Conservation (phyloP, 2,888 invertebrate genomes). For the Ectemnius lituratus region DNA sequence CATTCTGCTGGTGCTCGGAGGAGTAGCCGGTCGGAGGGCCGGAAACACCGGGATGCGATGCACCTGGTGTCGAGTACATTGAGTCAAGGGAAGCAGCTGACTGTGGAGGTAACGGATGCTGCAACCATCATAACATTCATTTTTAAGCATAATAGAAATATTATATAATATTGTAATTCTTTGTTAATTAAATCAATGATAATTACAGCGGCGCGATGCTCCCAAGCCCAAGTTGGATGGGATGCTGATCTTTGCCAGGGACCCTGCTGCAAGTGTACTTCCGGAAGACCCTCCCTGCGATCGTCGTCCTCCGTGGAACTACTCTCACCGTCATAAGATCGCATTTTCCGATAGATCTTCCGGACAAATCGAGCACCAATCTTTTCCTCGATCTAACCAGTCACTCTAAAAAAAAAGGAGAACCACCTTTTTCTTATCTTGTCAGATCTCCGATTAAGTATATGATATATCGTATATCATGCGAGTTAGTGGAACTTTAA, state of each 20-base stretch:
- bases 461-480: too few relatives aligned
- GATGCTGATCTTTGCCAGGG: conserved; percentile 72
- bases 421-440: too few relatives aligned
- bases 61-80: conserved; percentile 67
- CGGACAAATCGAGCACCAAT: neutral
- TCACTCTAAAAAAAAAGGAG: neutral
- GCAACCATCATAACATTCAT: conserved; percentile 15
- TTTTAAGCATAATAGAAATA: neutral
- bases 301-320: conserved; percentile 76
- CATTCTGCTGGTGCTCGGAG: conserved; percentile 78
- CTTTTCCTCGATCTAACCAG: neutral
- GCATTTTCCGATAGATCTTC: conserved; percentile 60
- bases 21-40: conserved; percentile 77
- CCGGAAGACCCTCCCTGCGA: conserved; percentile 71
- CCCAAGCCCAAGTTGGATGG: conserved; percentile 76
- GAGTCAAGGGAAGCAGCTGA: conserved; percentile 67
- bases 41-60: conserved; percentile 70
- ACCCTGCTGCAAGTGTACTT: conserved; percentile 70
- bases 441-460: too few relatives aligned
- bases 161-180: neutral
- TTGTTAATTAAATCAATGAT: neutral
- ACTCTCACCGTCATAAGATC: conserved; percentile 76
- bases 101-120: conserved; percentile 71
- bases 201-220: conserved; percentile 71
- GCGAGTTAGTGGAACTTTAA: conserved; percentile 24